These are phyloP conservation scores for Argyresthia albistria DNA, from an alignment of 2,888 invertebrate genomes.

Conservation along the genomic window DNA sequence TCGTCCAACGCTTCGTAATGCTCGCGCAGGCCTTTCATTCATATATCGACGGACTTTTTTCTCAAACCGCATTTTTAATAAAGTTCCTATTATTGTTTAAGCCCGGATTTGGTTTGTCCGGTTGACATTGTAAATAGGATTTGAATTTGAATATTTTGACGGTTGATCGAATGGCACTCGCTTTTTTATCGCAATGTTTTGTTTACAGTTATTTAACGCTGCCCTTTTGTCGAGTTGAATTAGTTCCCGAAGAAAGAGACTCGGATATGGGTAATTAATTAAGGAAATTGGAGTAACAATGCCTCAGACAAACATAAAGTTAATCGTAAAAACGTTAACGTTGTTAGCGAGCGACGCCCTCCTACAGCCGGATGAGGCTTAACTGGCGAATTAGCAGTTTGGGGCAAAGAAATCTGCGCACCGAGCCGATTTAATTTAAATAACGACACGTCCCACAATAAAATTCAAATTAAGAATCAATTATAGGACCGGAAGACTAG, in stretches of 20 bases:
- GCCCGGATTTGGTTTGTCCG: constrained; percentile 21
- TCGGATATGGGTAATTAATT: constrained; percentile 3
- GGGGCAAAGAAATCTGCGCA: constrained; percentile 10
- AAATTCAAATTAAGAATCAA: constrained; percentile 35
- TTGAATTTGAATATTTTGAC: constrained; percentile 11
- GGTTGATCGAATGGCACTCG: neutral
- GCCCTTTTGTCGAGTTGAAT: neutral
- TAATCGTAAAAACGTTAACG: constrained; percentile 6
- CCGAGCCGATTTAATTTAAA: constrained; percentile 25
- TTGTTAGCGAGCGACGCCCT: neutral
- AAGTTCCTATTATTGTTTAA: constrained; percentile 9
- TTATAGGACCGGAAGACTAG: constrained; percentile 21
- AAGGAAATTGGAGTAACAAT: constrained; percentile 1
- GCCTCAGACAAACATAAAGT: constrained; percentile 2
- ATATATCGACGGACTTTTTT: constrained; percentile 26
- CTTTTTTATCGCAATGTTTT: neutral
- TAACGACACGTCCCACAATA: constrained; percentile 27
- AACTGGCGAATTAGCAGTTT: constrained; percentile 11
- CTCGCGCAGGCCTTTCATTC: constrained; percentile 15
- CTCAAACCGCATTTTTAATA: constrained; percentile 9
- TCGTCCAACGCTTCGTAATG: constrained; percentile 3
- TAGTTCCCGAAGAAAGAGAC: neutral
- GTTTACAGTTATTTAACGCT: neutral
- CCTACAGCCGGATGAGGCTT: constrained; percentile 4
- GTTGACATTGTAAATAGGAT: constrained; percentile 24